Evolutionary conservation across 2,797 vertebrate genomes (phyloP), one percentile per base, ranked within the genome.

Genomic region (Chelon auratus): DNA sequence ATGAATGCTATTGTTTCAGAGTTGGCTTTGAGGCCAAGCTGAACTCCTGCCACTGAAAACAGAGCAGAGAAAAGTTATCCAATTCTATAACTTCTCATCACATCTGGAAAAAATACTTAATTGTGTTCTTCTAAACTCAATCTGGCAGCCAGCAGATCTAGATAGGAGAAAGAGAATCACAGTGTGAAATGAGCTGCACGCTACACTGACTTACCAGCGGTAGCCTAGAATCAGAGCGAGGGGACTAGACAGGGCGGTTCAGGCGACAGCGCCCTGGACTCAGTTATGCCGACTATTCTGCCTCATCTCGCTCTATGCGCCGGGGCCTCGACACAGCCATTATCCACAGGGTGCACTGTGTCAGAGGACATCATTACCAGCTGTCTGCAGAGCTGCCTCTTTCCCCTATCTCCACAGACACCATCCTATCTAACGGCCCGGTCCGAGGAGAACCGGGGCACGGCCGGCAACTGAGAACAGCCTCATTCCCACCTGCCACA

Each of bases 401-500:
- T 57, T 42, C 68, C 30, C 79, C 78, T 80, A 80, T 87, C 83
- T 91, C 80, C 50, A 58, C 84, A 69, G 72, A 83, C 69, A 71
- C 82, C 71, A 53, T 72, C 77, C 86, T 69, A 88, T 90, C 83
- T 88, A 72, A 72, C 43, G 22, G 70, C 75, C 55, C 22, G 11
- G 75, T 70, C 79, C 47, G 39, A 77, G 67, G 76, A 91, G 78
- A 78, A 74, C 72, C 68, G 9, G 59, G 33, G 73, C 62, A 30
- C 37, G 73, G 62, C 75, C 37, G 12, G 77, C 64, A 77, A 68
- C 88, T 84, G 91, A 90, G 90, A 94, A 91, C 78, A 91, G 91
- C 72, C 87, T 93, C 91, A 93, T 94, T 94, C 91, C 90, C 93
- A 93, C 92, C 90, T 93, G 91, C 87, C 91, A 92, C 80, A 73